phyloP scores from a whole-genome alignment of 2,888 invertebrate genomes.

The Salticus scenicus region DNA sequence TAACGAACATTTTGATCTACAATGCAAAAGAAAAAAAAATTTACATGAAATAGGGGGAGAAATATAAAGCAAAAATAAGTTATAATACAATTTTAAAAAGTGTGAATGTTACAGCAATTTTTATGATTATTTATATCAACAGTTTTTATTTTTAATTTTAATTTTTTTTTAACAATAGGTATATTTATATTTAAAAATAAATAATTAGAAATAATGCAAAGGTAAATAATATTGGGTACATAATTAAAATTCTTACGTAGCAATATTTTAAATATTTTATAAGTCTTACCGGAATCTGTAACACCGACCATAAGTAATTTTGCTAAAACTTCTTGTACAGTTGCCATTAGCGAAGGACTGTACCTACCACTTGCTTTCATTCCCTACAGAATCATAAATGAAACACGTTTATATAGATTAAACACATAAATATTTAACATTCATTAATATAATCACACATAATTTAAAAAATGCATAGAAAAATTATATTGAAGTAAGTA shows the following conservation, averaged over 20 bases:
- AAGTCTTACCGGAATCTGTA: conserved; percentile 84
- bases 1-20: conserved; percentile 92
- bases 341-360: conserved; percentile 86
- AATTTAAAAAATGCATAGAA: too few relatives aligned
- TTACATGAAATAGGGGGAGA: not conserved
- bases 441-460: not conserved
- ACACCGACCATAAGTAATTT: conserved; percentile 94
- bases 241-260: too few relatives aligned
- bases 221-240: too few relatives aligned
- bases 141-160: too few relatives aligned
- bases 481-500: too few relatives aligned
- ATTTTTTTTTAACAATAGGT: too few relatives aligned
- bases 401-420: not conserved
- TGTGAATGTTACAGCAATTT: not conserved
- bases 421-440: not conserved
- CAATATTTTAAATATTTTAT: too few relatives aligned
- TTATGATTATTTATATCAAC: too few relatives aligned
- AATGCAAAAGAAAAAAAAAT: conserved; percentile 61
- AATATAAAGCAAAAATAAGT: conserved; percentile 34
- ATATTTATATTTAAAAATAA: too few relatives aligned
- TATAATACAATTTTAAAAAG: conserved; percentile 35
- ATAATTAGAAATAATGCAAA: too few relatives aligned
- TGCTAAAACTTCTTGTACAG: conserved; percentile 92
- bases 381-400: conserved; percentile 28
- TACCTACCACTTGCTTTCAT: conserved; percentile 71